These are phyloP conservation scores for Tetraneura akinire DNA, from an alignment of 1,140 invertebrate species.

Conservation along the genomic window DNA sequence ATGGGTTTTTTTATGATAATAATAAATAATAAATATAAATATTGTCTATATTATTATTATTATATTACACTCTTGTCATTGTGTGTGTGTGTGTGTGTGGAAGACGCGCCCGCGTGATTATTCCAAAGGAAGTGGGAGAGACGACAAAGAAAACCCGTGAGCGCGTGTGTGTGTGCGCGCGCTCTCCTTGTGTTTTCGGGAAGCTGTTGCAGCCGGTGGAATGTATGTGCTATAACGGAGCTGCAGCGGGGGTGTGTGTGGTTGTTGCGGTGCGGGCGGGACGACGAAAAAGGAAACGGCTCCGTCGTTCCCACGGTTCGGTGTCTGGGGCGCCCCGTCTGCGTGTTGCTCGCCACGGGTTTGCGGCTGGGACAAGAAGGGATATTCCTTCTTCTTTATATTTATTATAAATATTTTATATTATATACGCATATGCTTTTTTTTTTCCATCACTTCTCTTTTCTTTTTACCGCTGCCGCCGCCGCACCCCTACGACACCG, in stretches of 20 bases:
- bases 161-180: not conserved
- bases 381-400: constrained; percentile 26
- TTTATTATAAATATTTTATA: no score
- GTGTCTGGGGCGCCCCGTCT: constrained; percentile 43
- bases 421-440: no score
- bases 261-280: not conserved
- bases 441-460: constrained; percentile 18
- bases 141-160: constrained; percentile 9
- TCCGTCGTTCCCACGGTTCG: constrained; percentile 47
- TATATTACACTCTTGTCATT: not conserved
- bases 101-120: not conserved
- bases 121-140: not conserved
- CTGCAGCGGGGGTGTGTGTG: not conserved
- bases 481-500: constrained; percentile 39
- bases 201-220: constrained; percentile 32
- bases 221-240: no score
- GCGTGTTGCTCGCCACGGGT: not conserved
- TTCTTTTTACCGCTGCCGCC: constrained; percentile 8
- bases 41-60: no score
- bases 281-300: constrained; percentile 39
- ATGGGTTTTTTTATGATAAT: no score
- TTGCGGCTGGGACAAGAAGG: not conserved
- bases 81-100: not conserved
- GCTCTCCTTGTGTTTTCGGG: not conserved
- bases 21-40: no score